Base-by-base conservation (phyloP, 2,797 vertebrate genomes). In the Staurois parvus region DNA sequence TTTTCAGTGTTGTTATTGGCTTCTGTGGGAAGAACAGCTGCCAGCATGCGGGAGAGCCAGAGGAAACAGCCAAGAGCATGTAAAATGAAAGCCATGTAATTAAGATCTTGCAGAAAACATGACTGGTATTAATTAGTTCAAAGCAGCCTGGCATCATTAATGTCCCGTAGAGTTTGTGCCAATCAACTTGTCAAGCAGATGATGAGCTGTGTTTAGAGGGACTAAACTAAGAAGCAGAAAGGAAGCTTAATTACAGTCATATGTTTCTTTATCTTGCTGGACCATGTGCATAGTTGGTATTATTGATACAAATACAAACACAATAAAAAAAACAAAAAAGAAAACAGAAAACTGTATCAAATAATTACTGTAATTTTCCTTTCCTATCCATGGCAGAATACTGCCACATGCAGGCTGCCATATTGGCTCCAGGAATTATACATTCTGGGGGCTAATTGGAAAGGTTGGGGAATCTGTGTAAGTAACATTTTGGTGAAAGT, bases 1-100 rank as follows among this genome's bases (percentile, higher is more conserved):
- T 77, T 86, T 77, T 81, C 73, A 82, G 32, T 86, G 67, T 86
- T 86, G 56, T 83, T 86, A 82, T 86, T 86, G 85, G 85, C 85
- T 86, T 83, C 85, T 67, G 67, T 37, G 21, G 34, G 59, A 73
- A 56, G 56, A 72, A 19, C 42, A 34, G 74, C 79, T 86, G 85
- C 85, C 85, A 86, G 64, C 73, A 59, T 69, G 78, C 34, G 17
- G 74, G 74, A 72, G 67, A 78, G 73, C 5, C 48, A 42, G 48
- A 24, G 30, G 30, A 66, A 45, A 40, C 69, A 68, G 72, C 84
- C 77, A 76, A 85, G 78, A 69, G 30, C 78, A 87, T 28, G 17
- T 82, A 82, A 79, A 79, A 74, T 30, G 26, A 73, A 76, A 72
- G 64, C 67, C 7, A 32, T 29, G 15, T 69, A 59, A 84, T 87